Percentiles rank a stretch among this genome's conserved stretches.
Conservation (phyloP, 1,140 invertebrate genomes). For the Heliothis subflexa region DNA sequence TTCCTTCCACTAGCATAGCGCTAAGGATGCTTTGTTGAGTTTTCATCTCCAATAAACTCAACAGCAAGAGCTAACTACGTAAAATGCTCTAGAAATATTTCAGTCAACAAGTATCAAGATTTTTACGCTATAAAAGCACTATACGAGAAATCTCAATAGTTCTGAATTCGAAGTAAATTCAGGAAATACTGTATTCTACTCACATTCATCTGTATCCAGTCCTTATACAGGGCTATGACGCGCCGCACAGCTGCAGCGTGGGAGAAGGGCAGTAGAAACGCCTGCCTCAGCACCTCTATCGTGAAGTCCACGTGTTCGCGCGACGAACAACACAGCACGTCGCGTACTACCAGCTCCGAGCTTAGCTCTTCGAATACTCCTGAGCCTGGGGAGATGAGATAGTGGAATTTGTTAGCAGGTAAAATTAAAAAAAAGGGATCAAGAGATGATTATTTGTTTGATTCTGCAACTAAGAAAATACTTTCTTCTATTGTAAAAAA, state of each 20-base stretch:
- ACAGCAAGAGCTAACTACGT: no score
- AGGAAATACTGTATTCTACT: constrained; percentile 45
- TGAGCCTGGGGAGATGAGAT: constrained; percentile 53
- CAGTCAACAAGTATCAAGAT: no score
- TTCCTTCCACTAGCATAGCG: no score
- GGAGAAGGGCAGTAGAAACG: constrained; percentile 95
- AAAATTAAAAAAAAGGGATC: no score
- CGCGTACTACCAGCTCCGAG: constrained; percentile 89
- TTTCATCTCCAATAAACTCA: no score
- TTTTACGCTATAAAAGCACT: no score
- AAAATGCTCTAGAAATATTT: no score
- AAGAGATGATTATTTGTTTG: no score
- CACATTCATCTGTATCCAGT: constrained; percentile 97
- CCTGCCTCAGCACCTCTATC: constrained; percentile 97
- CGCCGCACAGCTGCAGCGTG: constrained; percentile 95
- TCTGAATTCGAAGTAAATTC: not conserved
- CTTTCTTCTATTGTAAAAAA: no score
- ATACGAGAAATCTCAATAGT: no score
- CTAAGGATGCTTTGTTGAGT: no score
- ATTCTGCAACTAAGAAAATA: no score
- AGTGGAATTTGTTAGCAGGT: not conserved
- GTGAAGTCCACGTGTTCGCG: constrained; percentile 98
- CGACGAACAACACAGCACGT: constrained; percentile 93
- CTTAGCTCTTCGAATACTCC: constrained; percentile 76
- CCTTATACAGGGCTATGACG: constrained; percentile 97